Conservation (phyloP, 1,140 invertebrate species). For the Drosophila ficusphila region DNA sequence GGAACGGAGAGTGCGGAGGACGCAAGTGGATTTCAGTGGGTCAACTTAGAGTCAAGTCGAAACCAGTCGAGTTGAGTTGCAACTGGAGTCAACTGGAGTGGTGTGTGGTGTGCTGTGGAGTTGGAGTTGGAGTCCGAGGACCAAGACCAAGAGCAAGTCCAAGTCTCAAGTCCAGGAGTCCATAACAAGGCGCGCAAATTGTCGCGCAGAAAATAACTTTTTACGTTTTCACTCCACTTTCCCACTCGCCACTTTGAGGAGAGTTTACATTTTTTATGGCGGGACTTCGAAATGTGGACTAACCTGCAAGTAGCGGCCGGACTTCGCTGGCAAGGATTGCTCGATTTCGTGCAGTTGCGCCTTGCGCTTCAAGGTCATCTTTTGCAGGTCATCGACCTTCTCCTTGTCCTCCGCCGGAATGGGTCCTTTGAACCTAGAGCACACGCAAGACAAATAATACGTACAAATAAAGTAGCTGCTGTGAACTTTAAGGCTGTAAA, state of each 20-base stretch:
- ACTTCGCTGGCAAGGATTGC: slow-evolving; percentile 93
- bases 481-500: too few relatives aligned
- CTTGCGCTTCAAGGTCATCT: slow-evolving; percentile 90
- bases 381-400: slow-evolving; percentile 86
- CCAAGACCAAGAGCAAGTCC: slow-evolving; percentile 1
- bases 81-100: slow-evolving; percentile 6
- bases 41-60: slow-evolving; percentile 46
- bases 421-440: slow-evolving; percentile 63
- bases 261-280: slow-evolving; percentile 8
- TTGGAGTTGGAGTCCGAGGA: not conserved
- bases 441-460: too few relatives aligned
- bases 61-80: slow-evolving; percentile 2
- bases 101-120: too few relatives aligned
- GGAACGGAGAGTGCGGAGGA: not conserved
- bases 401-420: slow-evolving; percentile 84
- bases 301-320: slow-evolving; percentile 93
- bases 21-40: slow-evolving; percentile 15
- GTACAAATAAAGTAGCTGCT: too few relatives aligned
- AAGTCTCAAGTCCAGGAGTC: slow-evolving; percentile 16
- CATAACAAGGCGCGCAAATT: slow-evolving; percentile 51
- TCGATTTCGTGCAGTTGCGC: slow-evolving; percentile 93
- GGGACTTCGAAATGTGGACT: not conserved
- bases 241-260: slow-evolving; percentile 15
- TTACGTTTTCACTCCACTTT: too few relatives aligned
- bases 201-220: slow-evolving; percentile 40